Evolutionary conservation across 2,888 invertebrate species (phyloP), one percentile per base, ranked within the genome.

Genomic region (Torymus auratus): DNA sequence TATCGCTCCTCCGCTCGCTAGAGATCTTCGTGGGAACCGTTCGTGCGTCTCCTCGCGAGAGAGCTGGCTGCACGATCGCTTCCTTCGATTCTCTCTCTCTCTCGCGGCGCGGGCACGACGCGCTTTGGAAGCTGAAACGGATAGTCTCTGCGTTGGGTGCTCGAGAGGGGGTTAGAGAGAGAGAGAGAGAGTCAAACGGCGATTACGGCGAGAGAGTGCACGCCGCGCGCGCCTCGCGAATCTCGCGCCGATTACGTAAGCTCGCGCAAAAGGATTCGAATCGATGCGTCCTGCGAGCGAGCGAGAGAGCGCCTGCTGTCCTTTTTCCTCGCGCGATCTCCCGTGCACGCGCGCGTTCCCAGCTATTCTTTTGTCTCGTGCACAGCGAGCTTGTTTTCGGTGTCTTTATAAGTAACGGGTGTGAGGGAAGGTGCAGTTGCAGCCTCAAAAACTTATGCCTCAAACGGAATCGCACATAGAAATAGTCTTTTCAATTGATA

Each of bases 1-100:
- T 82, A 78, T 41, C 41, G 5, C 41, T 41, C 28, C 28, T 28
- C 7, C 28, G 84, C 83, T 76, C 67, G 74, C 61, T 81, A 74
- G 70, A 85, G 84, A 86, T 86, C 86, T 85, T 85, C 84, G 85
- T 85, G 86, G 86, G 87, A 88, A 88, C 86, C 84, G 83, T 81
- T 83, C 78, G 83, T 84, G 83, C 83, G 82, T 84, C 84, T 85
- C 84, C 82, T 78, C 69, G 73, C 76, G 80, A 52, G 60, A 58
- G 67, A 67, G 67, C 52, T 52, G 11, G 72, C 62, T 52, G 73
- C 79, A 79, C 79, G 82, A 82, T 82, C 81, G 78, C 75, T 78
- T 78, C 78, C 78, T 82, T 82, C 81, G 81, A 82, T 82, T 82
- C 81, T 28, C 74, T 7, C 41, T 53, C 15, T 3, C 28, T 28